Conservation (phyloP, 2,797 vertebrate genomes). For the Nyctibius grandis region DNA sequence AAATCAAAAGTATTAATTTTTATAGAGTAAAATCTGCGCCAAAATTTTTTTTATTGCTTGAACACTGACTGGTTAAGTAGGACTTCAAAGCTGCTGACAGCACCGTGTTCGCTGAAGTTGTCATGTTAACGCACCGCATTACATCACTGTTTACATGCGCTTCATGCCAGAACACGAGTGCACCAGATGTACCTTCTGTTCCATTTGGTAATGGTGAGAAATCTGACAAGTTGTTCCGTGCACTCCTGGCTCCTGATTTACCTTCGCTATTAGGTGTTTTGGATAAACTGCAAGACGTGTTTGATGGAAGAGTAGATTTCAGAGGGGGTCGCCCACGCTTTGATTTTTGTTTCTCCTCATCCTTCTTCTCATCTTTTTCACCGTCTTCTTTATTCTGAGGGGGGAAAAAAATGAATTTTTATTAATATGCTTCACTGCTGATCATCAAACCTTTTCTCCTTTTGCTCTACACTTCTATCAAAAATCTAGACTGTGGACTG, state of each 20-base stretch:
- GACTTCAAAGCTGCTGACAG: background rate
- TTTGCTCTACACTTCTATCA: background rate
- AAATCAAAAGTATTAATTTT: conserved; percentile 15
- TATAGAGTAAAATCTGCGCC: background rate
- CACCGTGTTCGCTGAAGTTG: background rate
- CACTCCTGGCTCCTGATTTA: conserved; percentile 74
- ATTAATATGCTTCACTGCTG: background rate
- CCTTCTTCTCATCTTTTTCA: conserved; percentile 84
- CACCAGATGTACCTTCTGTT: conserved; percentile 69
- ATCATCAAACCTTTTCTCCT: background rate
- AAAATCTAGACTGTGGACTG: background rate
- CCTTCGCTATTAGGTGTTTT: conserved; percentile 83
- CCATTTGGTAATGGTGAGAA: conserved; percentile 76
- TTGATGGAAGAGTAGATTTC: conserved; percentile 81
- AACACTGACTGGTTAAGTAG: background rate
- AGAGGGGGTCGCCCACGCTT: conserved; percentile 91
- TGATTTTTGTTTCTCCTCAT: conserved; percentile 78
- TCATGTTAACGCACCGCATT: background rate
- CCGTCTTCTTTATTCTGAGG: conserved; percentile 85
- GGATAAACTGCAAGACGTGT: conserved; percentile 76
- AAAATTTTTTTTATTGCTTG: background rate
- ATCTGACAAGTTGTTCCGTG: conserved; percentile 55
- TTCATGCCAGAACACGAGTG: background rate
- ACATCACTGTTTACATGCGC: background rate
- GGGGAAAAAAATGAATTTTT: background rate